Evolutionary conservation across 2,113 vertebrate genomes (phyloP).

Genomic region (Lates calcarifer): DNA sequence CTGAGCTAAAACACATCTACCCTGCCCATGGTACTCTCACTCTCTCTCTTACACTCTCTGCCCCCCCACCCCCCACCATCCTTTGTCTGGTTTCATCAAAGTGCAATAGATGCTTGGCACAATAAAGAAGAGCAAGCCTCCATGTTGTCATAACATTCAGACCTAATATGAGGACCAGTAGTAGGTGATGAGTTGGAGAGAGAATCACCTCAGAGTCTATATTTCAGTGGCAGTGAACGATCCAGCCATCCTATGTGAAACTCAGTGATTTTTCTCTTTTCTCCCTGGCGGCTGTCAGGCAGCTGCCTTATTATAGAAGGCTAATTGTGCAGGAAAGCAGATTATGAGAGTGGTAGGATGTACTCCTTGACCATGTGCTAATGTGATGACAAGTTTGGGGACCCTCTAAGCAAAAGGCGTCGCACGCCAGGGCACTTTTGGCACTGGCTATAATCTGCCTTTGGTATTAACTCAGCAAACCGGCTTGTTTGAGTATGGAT

Average conservation of each 20-base stretch:
- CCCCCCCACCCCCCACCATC: conserved; percentile 8
- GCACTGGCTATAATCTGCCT: conserved; percentile 86
- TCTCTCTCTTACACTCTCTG: conserved; percentile 20
- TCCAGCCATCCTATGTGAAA: conserved; percentile 73
- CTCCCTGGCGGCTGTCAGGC: conserved; percentile 75
- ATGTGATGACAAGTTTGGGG: conserved; percentile 89
- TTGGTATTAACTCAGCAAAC: conserved; percentile 88
- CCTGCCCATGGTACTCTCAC: conserved; percentile 51
- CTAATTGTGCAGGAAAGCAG: conserved; percentile 90
- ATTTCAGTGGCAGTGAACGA: conserved; percentile 72
- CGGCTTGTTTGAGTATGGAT: conserved; percentile 87
- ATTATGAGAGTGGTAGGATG: conserved; percentile 85
- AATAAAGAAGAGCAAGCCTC: conserved; percentile 72
- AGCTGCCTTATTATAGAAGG: conserved; percentile 83
- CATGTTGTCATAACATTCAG: conserved; percentile 69
- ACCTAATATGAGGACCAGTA: conserved; percentile 55
- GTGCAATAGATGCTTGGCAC: conserved; percentile 78
- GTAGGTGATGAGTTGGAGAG: conserved; percentile 60
- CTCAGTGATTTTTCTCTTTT: conserved; percentile 71
- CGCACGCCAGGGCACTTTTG: conserved; percentile 85
- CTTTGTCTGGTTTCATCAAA: conserved; percentile 80
- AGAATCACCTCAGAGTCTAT: conserved; percentile 62
- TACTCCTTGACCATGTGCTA: conserved; percentile 89
- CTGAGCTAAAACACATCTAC: conserved; percentile 70
- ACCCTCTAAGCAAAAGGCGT: conserved; percentile 81